These are phyloP conservation scores for Anodontia alba DNA, from an alignment of 2,888 invertebrate species.

Conservation along the genomic window DNA sequence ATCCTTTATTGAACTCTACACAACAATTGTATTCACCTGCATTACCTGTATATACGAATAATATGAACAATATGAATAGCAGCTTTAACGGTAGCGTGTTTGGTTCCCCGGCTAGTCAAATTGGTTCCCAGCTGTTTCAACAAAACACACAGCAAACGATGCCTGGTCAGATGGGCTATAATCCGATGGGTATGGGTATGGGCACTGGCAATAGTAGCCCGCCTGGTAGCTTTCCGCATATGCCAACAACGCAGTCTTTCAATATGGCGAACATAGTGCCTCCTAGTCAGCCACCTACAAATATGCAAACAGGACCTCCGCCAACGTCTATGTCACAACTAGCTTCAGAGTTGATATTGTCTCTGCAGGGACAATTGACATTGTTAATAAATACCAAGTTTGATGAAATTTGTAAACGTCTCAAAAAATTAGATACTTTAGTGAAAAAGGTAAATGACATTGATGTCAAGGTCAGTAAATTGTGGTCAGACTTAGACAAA, in stretches of 20 bases:
- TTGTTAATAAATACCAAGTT: not conserved
- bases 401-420: not conserved
- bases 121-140: too few species aligned
- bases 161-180: too few species aligned
- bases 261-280: not conserved
- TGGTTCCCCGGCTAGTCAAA: not conserved
- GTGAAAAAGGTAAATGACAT: not conserved
- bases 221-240: not conserved
- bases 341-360: not conserved
- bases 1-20: not conserved
- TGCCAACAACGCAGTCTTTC: not conserved
- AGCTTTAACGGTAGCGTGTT: not conserved
- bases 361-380: too few species aligned
- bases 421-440: not conserved
- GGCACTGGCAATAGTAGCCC: not conserved
- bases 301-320: too few species aligned
- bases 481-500: not conserved
- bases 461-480: not conserved
- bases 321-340: not conserved
- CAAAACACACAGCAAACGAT: too few species aligned
- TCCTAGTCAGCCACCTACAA: not conserved
- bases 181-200: not conserved
- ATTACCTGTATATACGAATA: too few species aligned
- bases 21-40: not conserved
- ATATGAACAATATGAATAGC: not conserved